Evolutionary conservation across 2,113 vertebrate genomes (phyloP), one percentile per base, ranked within the genome.

Genomic region (Oreochromis aureus): DNA sequence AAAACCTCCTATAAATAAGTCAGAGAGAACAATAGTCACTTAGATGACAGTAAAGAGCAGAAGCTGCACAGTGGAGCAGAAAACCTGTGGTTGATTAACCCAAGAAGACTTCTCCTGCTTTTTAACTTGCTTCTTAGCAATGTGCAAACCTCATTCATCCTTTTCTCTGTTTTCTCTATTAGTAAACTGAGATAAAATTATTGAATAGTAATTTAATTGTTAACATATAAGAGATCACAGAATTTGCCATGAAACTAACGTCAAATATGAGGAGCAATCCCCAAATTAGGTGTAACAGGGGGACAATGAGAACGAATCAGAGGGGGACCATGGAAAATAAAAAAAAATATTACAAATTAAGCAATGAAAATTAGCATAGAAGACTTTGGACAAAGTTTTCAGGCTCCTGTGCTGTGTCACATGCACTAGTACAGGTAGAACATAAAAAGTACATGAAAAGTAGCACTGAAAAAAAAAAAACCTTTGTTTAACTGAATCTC

Each of bases 11-110:
- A 83, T 83, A 90, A 84, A 86, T 82, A 71, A 55, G 36, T 83
- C 58, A 61, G 56, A 15, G 55, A 6, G 44, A 80, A 86, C 79
- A 82, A 56, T 58, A 82, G 78, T 90, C 71, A 30, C 61, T 54
- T 91, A 81, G 48, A 80, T 91, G 87, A 87, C 22, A 86, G 63
- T 80, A 30, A 86, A 90, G 83, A 69, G 85, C 83, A 86, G 41
- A 71, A 82, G 66, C 69, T 80, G 81, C 86, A 73, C 78, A 55
- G 66, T 12, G 46, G 27, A 63, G 76, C 69, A 86, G 36, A 69
- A 80, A 83, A 85, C 10, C 30, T 10, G 51, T 85, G 10, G 69
- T 4, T 5, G 24, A 58, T 46, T 55, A 22, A 58, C 53, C 82
- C 69, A 88, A 73, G 24, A 87, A 76, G 36, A 81, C 48, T 34